Evolutionary conservation across 1,140 invertebrate species (phyloP), one percentile per base, ranked within the genome.

Genomic region (Odontomachus brunneus): DNA sequence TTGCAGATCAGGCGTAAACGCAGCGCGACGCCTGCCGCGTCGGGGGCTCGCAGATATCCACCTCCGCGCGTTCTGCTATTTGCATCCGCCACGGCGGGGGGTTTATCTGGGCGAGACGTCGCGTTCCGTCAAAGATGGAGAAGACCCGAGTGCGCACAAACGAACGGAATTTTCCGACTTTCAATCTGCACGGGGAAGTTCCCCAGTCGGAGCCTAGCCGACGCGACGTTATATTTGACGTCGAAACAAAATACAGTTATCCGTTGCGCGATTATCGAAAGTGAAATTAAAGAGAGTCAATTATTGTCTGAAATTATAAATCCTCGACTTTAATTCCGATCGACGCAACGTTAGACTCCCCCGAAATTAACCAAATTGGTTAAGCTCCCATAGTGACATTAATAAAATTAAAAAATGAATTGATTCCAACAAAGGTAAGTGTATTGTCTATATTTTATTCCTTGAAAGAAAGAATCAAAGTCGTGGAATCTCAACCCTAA

Each of bases 1-100:
- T 80, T 80, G 65, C 75, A 80, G 69, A 80, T 80, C 65, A 80
- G 38, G 53, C 63, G 38, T 80, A 78, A 78, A 78, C 53, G 65
- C 75, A 69, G 51, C 65, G 51, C 49, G 51, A 80, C 75, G 65
- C 33, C 33, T 65, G 65, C 51, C 65, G 51, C 29, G 29, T 5
- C 29, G 29, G 29, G n/a, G n/a, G n/a, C n/a, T 33, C 29, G 29
- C 63, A 49, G 63, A 57, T 69, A 14, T 78, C 22, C 33, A 19
- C 7, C 75, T 49, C 29, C 44, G n/a, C 44, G 65, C 22, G 44
- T 59, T 33, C 48, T 59, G 51, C 49, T 57, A 38, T 24, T 69
- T 78, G 65, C 51, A 71, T 69, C 15, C 29, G 48, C 55, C 5
- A 14, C 65, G 51, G 4, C 14, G 65, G 22, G 51, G 33, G 38